Conservation (phyloP, 2,113 vertebrate species). For the Pterophyllum scalare region DNA sequence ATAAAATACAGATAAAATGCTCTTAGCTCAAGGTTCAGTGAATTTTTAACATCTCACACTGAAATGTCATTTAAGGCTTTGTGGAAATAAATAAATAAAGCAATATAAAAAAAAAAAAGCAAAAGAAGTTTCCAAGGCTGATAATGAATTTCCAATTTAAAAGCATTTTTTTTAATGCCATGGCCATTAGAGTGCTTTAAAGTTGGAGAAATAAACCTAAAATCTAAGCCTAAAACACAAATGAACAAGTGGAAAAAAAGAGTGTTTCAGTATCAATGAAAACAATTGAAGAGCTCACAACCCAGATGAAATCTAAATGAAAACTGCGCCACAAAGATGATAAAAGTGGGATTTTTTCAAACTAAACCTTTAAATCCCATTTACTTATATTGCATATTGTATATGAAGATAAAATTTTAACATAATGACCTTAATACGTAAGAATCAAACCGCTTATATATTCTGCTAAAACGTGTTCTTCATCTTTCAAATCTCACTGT, state of each 20-base stretch:
- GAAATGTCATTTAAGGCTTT: not conserved
- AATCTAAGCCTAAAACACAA: not conserved
- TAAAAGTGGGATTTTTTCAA: not conserved
- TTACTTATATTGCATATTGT: too few relatives aligned
- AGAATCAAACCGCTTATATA: not conserved
- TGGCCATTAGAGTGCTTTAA: not conserved
- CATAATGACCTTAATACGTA: not conserved
- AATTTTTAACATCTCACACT: not conserved
- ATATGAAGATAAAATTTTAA: not conserved
- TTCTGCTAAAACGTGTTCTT: rapidly evolving
- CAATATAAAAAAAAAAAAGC: not conserved
- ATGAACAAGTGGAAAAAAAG: not conserved
- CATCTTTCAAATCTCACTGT: not conserved
- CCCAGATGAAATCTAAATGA: not conserved
- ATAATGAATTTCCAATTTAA: not conserved
- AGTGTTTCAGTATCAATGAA: not conserved
- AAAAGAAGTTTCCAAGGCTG: not conserved
- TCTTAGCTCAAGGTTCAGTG: not conserved
- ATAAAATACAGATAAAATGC: not conserved
- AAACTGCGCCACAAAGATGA: not conserved
- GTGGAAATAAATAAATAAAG: not conserved
- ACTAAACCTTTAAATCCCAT: not conserved
- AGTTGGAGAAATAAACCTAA: not conserved
- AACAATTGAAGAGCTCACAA: not conserved
- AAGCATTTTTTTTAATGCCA: not conserved